Percentiles rank a stretch among this genome's conserved stretches.
Evolutionary conservation across 1,140 invertebrate genomes (phyloP).

Genomic region (Ceratosolen fusciceps): DNA sequence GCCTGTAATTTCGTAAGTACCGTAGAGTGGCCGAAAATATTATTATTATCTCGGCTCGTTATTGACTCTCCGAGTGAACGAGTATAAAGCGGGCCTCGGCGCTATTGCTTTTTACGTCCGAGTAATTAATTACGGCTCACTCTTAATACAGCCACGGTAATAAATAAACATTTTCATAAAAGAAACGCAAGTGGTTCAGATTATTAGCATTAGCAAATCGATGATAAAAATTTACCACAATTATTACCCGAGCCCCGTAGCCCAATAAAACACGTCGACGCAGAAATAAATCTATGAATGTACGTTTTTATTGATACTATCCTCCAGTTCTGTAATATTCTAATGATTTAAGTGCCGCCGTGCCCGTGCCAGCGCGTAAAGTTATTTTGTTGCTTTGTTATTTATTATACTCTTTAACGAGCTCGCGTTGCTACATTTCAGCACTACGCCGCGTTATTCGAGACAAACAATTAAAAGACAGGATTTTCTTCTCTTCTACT

Average conservation of each 20-base stretch:
- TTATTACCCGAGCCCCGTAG: too few species aligned
- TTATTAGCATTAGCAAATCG: neutral
- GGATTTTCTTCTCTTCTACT: too few species aligned
- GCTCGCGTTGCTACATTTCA: neutral
- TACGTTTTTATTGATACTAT: neutral
- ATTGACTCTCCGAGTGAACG: too few species aligned
- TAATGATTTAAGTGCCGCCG: neutral
- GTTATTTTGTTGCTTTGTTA: neutral
- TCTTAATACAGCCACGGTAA: too few species aligned
- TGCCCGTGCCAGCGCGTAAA: neutral
- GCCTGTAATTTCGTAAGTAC: too few species aligned
- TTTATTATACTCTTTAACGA: neutral
- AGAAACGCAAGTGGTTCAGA: neutral
- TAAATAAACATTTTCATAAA: neutral
- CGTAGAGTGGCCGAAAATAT: too few species aligned
- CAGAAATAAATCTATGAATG: neutral
- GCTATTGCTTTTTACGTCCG: too few species aligned
- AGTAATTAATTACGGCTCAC: too few species aligned
- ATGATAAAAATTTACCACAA: neutral
- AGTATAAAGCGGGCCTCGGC: too few species aligned
- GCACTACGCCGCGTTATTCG: too few species aligned
- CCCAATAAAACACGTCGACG: neutral
- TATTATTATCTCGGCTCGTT: too few species aligned
- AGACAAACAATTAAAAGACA: too few species aligned
- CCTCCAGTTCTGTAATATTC: neutral